Percentiles rank a stretch among this genome's conserved stretches.
Evolutionary conservation across 2,888 invertebrate species (phyloP).

Genomic region (Lithophane semibrunnea): DNA sequence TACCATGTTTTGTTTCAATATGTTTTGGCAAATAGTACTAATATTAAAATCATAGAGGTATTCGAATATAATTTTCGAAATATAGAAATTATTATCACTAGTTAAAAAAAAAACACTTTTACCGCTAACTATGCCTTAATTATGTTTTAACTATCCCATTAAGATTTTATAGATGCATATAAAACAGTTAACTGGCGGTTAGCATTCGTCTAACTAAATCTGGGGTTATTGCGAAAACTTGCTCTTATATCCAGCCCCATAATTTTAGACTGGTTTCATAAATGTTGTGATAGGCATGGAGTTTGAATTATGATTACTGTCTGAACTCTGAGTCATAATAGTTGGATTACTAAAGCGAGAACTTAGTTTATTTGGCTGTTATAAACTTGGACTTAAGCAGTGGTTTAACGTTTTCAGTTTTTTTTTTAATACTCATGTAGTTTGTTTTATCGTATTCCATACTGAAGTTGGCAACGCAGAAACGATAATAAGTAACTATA

Average conservation of each 20-base stretch:
- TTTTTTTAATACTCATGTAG: neutral
- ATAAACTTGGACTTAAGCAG: neutral
- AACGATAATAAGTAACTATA: too few species aligned
- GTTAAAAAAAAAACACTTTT: constrained; percentile 17
- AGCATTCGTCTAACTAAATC: constrained; percentile 36
- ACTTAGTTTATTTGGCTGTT: constrained; percentile 2
- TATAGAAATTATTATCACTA: neutral
- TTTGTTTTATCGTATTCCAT: neutral
- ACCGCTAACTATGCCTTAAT: constrained; percentile 30
- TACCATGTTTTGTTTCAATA: too few species aligned
- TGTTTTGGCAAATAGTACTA: too few species aligned
- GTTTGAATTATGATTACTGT: constrained; percentile 36
- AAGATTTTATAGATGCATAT: constrained; percentile 53
- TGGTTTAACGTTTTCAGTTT: neutral
- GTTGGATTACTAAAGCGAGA: constrained; percentile 15
- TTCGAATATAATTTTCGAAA: neutral
- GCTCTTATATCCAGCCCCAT: constrained; percentile 28
- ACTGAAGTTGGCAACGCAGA: neutral
- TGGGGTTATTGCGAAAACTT: constrained; percentile 39
- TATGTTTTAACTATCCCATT: constrained; percentile 51
- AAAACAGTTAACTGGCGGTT: constrained; percentile 47
- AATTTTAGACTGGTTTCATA: constrained; percentile 56
- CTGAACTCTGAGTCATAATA: constrained; percentile 44
- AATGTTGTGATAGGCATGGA: constrained; percentile 51
- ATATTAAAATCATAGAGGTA: too few species aligned